Conservation (phyloP, 2,113 vertebrate genomes). For the Natator depressus region DNA sequence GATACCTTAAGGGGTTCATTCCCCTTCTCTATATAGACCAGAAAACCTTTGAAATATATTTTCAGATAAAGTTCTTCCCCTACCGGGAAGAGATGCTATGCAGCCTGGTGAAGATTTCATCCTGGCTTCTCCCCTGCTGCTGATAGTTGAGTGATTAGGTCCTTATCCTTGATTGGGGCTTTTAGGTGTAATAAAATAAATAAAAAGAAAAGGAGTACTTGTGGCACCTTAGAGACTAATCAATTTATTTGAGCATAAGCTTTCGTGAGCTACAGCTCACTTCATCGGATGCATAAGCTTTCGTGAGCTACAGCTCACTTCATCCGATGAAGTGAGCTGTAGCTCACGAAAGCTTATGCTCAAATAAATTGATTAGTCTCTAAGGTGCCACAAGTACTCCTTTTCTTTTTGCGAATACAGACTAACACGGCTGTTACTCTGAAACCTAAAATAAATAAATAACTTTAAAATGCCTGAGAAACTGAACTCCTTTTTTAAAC, state of each 20-base stretch:
- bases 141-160: background rate
- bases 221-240: too few species aligned
- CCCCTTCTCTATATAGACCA: background rate
- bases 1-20: background rate
- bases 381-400: too few species aligned
- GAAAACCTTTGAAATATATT: background rate
- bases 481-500: fast-evolving
- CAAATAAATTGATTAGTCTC: too few species aligned
- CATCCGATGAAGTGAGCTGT: too few species aligned
- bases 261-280: too few species aligned
- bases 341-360: too few species aligned
- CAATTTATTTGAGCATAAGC: too few species aligned
- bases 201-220: too few species aligned
- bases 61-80: background rate
- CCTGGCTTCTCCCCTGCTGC: background rate
- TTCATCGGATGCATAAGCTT: too few species aligned
- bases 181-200: background rate
- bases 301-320: too few species aligned
- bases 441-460: background rate
- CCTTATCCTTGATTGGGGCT: background rate
- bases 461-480: background rate
- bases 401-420: too few species aligned
- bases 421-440: too few species aligned
- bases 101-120: background rate
- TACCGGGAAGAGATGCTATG: background rate